Evolutionary conservation across 2,113 vertebrate genomes (phyloP).

Genomic region (Xyliphius kryptos): DNA sequence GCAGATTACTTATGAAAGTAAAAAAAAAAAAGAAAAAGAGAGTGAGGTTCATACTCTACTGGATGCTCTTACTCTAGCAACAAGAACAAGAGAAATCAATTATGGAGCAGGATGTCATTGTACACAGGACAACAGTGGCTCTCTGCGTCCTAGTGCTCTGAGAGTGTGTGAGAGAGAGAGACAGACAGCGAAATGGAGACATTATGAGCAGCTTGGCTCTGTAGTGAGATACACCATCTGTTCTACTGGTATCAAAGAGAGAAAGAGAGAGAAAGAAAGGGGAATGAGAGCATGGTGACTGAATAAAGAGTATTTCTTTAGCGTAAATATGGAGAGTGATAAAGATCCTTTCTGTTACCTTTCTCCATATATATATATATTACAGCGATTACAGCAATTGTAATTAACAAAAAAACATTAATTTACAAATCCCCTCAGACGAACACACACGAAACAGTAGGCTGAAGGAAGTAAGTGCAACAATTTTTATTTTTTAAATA

Average conservation of each 20-base stretch:
- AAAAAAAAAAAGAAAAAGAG: conserved; percentile 9
- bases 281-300: no score
- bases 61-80: conserved; percentile 52
- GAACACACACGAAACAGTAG: no score
- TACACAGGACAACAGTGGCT: conserved; percentile 47
- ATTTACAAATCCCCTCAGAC: no score
- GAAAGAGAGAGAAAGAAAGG: conserved; percentile 10
- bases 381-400: no score
- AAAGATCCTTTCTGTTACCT: no score
- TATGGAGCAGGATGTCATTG: conserved; percentile 57
- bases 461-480: no score
- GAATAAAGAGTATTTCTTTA: no score
- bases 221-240: conserved; percentile 38
- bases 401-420: no score
- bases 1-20: neutral
- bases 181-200: conserved; percentile 23
- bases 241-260: conserved; percentile 21
- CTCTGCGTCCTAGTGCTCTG: conserved; percentile 39
- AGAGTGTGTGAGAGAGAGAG: conserved; percentile 29
- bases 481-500: no score
- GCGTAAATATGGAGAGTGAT: no score
- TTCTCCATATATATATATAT: no score
- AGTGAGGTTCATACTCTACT: no score
- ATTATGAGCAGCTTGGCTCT: conserved; percentile 20
- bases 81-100: conserved; percentile 67